These are phyloP conservation scores for Cordilura impudica DNA, from an alignment of 2,888 invertebrate genomes.

Conservation along the genomic window DNA sequence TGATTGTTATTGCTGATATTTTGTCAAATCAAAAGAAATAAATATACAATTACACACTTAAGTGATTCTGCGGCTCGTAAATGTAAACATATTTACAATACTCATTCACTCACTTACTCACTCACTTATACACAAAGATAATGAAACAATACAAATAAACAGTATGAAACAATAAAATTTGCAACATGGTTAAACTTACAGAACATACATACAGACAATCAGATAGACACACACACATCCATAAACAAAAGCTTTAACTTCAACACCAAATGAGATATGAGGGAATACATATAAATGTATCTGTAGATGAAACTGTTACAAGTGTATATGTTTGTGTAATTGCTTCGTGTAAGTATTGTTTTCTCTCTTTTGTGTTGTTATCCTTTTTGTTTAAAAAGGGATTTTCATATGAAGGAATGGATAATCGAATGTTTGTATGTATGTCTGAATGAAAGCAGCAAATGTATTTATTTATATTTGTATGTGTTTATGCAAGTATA, in stretches of 20 bases:
- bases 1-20: slow-evolving; percentile 76
- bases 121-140: slow-evolving; percentile 9
- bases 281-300: slow-evolving; percentile 4
- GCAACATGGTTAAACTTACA: slow-evolving; percentile 43
- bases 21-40: slow-evolving; percentile 76
- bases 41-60: slow-evolving; percentile 77
- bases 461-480: neutral
- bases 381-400: neutral
- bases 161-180: slow-evolving; percentile 48
- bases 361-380: neutral
- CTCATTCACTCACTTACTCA: neutral
- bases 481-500: neutral
- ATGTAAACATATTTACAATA: slow-evolving; percentile 42
- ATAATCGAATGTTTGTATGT: too few relatives aligned
- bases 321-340: neutral
- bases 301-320: neutral
- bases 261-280: slow-evolving; percentile 55
- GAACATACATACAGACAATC: neutral
- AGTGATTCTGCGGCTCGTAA: slow-evolving; percentile 68
- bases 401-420: slow-evolving; percentile 10
- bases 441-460: neutral
- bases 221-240: neutral
- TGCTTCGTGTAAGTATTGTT: neutral
- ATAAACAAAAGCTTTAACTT: slow-evolving; percentile 43
- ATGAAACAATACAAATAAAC: slow-evolving; percentile 19